Conservation (phyloP, 1,140 invertebrate species). For the Papilio dardanus region DNA sequence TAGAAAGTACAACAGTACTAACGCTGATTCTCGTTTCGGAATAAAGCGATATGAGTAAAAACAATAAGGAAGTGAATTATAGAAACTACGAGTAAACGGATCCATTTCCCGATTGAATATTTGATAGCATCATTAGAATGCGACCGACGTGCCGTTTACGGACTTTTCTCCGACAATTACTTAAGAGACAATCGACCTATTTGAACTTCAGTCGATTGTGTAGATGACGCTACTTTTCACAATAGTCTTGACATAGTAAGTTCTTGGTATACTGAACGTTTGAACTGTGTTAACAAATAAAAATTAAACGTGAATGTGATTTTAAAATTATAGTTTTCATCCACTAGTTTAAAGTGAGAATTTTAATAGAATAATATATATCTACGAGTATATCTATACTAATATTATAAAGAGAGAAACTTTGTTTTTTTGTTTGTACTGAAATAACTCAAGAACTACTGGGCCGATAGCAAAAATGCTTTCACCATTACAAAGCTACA, state of each 20-base stretch:
- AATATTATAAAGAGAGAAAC: no score
- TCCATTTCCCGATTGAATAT: slow-evolving; percentile 35
- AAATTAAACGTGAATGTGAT: no score
- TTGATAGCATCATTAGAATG: slow-evolving; percentile 20
- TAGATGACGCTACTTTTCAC: slow-evolving; percentile 34
- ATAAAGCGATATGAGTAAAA: neutral
- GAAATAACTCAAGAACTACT: no score
- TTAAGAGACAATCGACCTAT: slow-evolving; percentile 64
- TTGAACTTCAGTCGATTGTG: slow-evolving; percentile 53
- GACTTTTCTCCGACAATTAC: slow-evolving; percentile 59
- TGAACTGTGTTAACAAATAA: neutral
- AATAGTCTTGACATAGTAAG: neutral
- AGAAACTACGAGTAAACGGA: neutral
- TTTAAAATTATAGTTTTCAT: no score
- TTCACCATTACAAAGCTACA: no score
- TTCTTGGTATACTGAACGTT: neutral
- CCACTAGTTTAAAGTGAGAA: no score
- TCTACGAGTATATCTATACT: no score
- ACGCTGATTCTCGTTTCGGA: no score
- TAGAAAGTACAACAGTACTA: no score
- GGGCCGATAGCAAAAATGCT: no score
- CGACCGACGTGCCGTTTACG: slow-evolving; percentile 37
- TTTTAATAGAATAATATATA: no score
- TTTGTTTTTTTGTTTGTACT: no score
- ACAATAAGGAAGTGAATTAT: neutral